These are phyloP conservation scores for Perca flavescens DNA, from an alignment of 2,113 vertebrate genomes.

Conservation along the genomic window DNA sequence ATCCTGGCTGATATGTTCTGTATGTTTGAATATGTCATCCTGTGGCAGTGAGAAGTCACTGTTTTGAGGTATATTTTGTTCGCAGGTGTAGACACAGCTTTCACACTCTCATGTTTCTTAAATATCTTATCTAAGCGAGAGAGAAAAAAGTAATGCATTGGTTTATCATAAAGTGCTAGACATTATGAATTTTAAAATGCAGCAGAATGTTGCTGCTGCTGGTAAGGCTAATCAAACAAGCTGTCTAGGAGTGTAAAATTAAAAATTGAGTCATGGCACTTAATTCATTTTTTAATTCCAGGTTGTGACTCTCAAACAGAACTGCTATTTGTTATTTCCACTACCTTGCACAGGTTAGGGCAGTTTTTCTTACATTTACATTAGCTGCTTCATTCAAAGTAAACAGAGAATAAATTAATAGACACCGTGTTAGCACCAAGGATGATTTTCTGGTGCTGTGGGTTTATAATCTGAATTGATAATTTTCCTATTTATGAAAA, in stretches of 20 bases:
- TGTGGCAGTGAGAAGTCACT: constrained; percentile 78
- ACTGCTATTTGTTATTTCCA: constrained; percentile 12
- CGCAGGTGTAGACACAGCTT: constrained; percentile 56
- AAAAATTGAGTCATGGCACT: constrained; percentile 40
- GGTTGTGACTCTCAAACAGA: constrained; percentile 27
- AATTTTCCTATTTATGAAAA: constrained; percentile 8
- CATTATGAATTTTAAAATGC: constrained; percentile 55
- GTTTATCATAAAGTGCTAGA: constrained; percentile 78
- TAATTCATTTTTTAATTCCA: constrained; percentile 16
- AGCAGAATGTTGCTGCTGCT: constrained; percentile 36
- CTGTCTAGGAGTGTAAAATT: constrained; percentile 39
- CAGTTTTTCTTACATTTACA: constrained; percentile 4
- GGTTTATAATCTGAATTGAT: background rate
- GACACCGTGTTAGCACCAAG: background rate
- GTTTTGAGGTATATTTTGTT: constrained; percentile 82
- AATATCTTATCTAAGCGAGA: constrained; percentile 55
- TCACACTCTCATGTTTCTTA: constrained; percentile 55
- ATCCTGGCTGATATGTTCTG: constrained; percentile 77
- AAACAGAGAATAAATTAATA: constrained; percentile 4
- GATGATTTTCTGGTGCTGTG: background rate
- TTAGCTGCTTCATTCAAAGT: constrained; percentile 20
- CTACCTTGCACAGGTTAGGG: background rate
- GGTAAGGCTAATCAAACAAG: constrained; percentile 58
- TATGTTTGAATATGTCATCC: constrained; percentile 61
- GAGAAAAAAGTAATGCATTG: constrained; percentile 54